These are phyloP conservation scores for Heliconius hewitsoni DNA, from an alignment of 1,140 invertebrate genomes.

Conservation along the genomic window DNA sequence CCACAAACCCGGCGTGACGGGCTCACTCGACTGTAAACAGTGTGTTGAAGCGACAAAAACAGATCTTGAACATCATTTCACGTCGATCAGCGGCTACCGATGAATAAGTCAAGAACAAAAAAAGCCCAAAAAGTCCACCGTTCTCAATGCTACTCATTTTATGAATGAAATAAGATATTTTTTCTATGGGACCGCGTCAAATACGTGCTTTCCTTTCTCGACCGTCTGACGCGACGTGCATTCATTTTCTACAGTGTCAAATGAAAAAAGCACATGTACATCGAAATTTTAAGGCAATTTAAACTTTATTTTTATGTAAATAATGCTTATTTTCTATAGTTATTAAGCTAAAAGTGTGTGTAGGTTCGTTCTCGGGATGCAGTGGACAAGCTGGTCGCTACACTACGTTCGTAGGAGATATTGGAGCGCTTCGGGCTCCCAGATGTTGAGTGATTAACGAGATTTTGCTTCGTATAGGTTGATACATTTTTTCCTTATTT, in stretches of 20 bases:
- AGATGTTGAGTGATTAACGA: slow-evolving; percentile 67
- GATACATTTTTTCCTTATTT: slow-evolving; percentile 22
- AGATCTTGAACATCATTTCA: slow-evolving; percentile 71
- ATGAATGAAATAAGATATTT: slow-evolving; percentile 80
- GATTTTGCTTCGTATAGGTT: slow-evolving; percentile 60
- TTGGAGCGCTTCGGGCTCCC: slow-evolving; percentile 56
- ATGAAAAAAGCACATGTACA: neutral
- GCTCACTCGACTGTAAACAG: slow-evolving; percentile 64
- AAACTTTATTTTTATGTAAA: slow-evolving; percentile 11
- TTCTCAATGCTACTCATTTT: slow-evolving; percentile 77
- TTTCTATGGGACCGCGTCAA: slow-evolving; percentile 70
- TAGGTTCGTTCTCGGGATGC: slow-evolving; percentile 54
- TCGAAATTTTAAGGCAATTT: slow-evolving; percentile 19
- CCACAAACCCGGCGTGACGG: slow-evolving; percentile 47
- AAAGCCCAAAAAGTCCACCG: slow-evolving; percentile 52
- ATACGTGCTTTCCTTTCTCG: slow-evolving; percentile 79
- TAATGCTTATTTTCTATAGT: slow-evolving; percentile 36
- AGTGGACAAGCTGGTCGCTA: slow-evolving; percentile 51
- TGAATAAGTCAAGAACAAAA: slow-evolving; percentile 47
- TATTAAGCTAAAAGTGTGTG: slow-evolving; percentile 44
- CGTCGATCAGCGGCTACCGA: slow-evolving; percentile 61
- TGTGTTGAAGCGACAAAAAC: slow-evolving; percentile 70
- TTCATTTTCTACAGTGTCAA: slow-evolving; percentile 67
- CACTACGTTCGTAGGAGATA: slow-evolving; percentile 56
- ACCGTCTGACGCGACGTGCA: slow-evolving; percentile 68